phyloP scores from a whole-genome alignment of 2,888 invertebrate species.

The Drosophila trichaetosa region DNA sequence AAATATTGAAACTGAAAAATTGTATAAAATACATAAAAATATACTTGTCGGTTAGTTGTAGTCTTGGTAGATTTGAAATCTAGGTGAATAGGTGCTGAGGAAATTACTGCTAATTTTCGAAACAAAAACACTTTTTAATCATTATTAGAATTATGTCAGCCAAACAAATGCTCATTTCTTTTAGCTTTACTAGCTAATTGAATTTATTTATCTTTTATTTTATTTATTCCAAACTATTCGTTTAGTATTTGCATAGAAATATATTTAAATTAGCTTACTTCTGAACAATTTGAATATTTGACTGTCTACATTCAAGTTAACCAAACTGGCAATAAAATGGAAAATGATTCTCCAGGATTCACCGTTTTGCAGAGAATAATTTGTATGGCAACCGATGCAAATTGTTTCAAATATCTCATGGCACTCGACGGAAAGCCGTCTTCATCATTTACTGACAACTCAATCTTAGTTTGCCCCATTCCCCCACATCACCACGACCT shows the following conservation, averaged over 20 bases:
- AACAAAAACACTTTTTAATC: neutral
- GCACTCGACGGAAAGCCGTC: neutral
- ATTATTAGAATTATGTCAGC: neutral
- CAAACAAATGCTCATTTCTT: neutral
- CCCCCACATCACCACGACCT: constrained; percentile 3
- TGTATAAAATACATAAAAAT: neutral
- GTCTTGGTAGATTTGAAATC: too few species aligned
- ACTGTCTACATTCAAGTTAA: neutral
- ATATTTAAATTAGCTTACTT: neutral
- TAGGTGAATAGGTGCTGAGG: too few species aligned
- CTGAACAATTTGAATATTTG: neutral
- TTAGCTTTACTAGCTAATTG: neutral
- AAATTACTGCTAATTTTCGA: too few species aligned
- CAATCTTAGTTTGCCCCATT: neutral
- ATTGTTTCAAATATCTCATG: neutral
- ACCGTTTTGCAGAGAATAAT: neutral
- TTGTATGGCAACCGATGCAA: neutral
- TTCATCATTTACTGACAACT: constrained; percentile 10
- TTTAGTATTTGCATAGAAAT: neutral
- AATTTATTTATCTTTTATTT: neutral
- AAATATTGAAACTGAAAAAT: neutral
- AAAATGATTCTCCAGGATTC: neutral
- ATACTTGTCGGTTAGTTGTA: neutral
- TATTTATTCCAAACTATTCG: neutral
- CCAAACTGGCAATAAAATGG: neutral